Conservation (phyloP, 2,113 vertebrate genomes). For the Uria aalge region DNA sequence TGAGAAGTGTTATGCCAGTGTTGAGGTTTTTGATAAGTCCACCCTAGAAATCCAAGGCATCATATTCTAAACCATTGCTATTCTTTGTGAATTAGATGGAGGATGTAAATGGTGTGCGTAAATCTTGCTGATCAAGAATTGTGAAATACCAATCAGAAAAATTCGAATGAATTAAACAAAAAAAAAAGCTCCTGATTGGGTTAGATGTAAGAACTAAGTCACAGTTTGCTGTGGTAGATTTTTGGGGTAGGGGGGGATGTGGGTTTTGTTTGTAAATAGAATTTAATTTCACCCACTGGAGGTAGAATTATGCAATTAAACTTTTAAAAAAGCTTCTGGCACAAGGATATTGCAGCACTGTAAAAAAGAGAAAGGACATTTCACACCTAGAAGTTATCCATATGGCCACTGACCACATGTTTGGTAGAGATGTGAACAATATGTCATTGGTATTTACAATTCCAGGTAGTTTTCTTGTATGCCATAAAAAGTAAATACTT, state of each 20-base stretch:
- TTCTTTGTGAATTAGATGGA: background rate
- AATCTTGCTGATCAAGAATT: background rate
- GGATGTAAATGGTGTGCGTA: background rate
- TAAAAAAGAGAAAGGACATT: constrained; percentile 61
- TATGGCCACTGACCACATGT: constrained; percentile 67
- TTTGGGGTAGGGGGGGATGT: background rate
- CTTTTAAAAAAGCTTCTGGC: constrained; percentile 45
- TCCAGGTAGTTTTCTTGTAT: constrained; percentile 69
- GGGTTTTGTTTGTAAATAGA: constrained; percentile 51
- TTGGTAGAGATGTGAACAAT: constrained; percentile 67
- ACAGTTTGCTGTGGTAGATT: background rate
- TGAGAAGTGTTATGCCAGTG: background rate
- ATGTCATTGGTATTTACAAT: constrained; percentile 69
- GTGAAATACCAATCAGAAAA: background rate
- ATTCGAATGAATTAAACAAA: background rate
- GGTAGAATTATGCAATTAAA: constrained; percentile 53
- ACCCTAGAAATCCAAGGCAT: background rate
- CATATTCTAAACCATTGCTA: background rate
- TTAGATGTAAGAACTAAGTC: background rate
- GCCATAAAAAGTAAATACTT: constrained; percentile 65
- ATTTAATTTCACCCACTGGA: constrained; percentile 10
- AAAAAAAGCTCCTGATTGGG: background rate
- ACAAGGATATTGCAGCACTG: constrained; percentile 40
- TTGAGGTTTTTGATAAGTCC: background rate
- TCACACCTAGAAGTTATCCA: constrained; percentile 68